Evolutionary conservation across 2,797 vertebrate species (phyloP).

Genomic region (Cyclura pinguis): DNA sequence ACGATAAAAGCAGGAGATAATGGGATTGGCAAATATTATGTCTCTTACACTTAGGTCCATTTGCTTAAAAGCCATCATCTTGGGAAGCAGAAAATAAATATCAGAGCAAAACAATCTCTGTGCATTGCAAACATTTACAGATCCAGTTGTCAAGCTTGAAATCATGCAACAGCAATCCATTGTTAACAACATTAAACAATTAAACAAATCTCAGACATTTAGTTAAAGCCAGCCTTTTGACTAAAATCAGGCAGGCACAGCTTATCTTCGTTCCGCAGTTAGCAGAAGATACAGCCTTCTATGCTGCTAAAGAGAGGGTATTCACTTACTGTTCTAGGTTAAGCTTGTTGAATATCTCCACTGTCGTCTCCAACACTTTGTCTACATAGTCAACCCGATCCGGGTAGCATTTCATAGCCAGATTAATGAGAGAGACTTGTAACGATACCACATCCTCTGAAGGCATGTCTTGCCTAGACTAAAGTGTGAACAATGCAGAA

Average conservation of each 20-base stretch:
- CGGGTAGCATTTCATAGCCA: constrained; percentile 99
- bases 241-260: too few species aligned
- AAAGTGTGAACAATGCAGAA: constrained; percentile 45
- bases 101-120: background rate
- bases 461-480: constrained; percentile 99
- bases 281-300: background rate
- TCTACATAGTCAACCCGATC: constrained; percentile 98
- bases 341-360: constrained; percentile 98
- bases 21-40: background rate
- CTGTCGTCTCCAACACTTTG: constrained; percentile 96
- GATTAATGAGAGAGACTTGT: constrained; percentile 98
- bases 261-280: too few species aligned
- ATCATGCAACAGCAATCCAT: background rate
- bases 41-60: background rate
- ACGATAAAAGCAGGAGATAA: constrained; percentile 54
- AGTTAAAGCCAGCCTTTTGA: background rate
- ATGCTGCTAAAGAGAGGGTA: background rate
- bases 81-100: background rate
- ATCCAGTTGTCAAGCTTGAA: background rate
- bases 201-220: background rate
- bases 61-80: background rate
- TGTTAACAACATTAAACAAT: too few species aligned
- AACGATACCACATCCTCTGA: constrained; percentile 98
- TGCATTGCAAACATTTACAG: background rate
- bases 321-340: constrained; percentile 95